Conservation (phyloP, 2,888 invertebrate species). For the Scaptodrosophila latifasciaeformis region DNA sequence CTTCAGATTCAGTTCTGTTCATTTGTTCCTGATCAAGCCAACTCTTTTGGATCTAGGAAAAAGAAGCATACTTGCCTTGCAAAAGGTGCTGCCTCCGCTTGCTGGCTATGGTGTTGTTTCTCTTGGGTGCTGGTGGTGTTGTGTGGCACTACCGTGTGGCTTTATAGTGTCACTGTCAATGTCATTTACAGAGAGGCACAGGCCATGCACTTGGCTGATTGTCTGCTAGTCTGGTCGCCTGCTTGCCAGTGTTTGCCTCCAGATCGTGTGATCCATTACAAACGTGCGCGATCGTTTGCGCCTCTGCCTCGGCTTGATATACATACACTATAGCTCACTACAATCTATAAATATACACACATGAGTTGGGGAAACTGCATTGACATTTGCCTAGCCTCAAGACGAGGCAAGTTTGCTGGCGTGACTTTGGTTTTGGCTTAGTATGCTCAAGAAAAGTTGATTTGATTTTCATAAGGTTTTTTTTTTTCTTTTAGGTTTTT, state of each 20-base stretch:
- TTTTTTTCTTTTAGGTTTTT: constrained; percentile 11
- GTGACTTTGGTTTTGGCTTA: constrained; percentile 31
- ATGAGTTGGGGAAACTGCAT: too few species aligned
- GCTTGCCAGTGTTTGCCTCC: constrained; percentile 29
- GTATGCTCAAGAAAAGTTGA: constrained; percentile 57
- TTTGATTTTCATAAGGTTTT: constrained; percentile 44
- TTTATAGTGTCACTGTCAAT: constrained; percentile 71
- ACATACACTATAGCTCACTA: too few species aligned
- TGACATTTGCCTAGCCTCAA: constrained; percentile 69
- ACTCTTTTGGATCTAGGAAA: too few species aligned
- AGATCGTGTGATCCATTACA: constrained; percentile 70
- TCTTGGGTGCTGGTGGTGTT: constrained; percentile 30
- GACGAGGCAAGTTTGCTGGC: constrained; percentile 40
- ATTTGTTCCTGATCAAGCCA: too few species aligned
- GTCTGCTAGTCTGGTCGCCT: constrained; percentile 6
- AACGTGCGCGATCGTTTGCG: constrained; percentile 68
- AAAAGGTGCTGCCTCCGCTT: too few species aligned
- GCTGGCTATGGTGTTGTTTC: too few species aligned
- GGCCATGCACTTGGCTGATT: constrained; percentile 36
- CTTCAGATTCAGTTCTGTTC: too few species aligned
- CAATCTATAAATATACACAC: too few species aligned
- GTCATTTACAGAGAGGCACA: constrained; percentile 58
- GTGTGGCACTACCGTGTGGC: constrained; percentile 32
- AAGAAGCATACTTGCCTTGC: too few species aligned
- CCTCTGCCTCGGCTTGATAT: constrained; percentile 56